Base-by-base conservation (phyloP, 2,888 invertebrate species). In the Chaitophorus viminalis region DNA sequence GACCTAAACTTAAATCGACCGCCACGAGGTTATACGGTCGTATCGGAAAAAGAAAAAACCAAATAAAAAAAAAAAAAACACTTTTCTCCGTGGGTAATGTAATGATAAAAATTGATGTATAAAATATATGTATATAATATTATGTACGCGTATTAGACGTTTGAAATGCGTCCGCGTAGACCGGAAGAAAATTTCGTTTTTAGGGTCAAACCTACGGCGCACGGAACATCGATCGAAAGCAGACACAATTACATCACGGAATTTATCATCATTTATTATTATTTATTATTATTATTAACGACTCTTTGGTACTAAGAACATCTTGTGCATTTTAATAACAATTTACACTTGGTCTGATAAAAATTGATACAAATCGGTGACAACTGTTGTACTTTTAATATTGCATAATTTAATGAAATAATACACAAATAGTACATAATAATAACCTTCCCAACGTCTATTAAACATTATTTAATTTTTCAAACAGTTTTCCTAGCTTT, bases 1-100 rank as follows among this genome's bases (percentile, higher is more conserved):
- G 86, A 86, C 86, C 86, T 8, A 86, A 86, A 78, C 86, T 78
- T 36, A 29, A 70, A 79, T 78, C 86, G 46, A 72, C 86, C 72
- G 70, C n/a, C 39, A 31, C 75, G 75, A 75, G 82, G 82, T 83
- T 83, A 83, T 60, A 54, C 52, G 29, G 60, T 14, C 29, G 39
- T 75, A 75, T 74, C 60, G 75, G 25, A 60, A 60, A 25, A 60
- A 60, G 25, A 46, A 65, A 65, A 65, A 65, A 65, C 65, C 1
- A 25, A 65, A 60, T 18, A 60, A 60, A 8, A 25, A 65, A 46
- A 14, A 70, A 70, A 11, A 60, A 83, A 75, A 60, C 29, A 65
- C 75, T 83, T 83, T 11, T 39, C 83, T 54, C 11, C 36, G 29
- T 6, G 75, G 60, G 83, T 60, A 39, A 83, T 31, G 29, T 75